Base-by-base conservation (phyloP, 1,140 invertebrate genomes). In the Lithobius niger region DNA sequence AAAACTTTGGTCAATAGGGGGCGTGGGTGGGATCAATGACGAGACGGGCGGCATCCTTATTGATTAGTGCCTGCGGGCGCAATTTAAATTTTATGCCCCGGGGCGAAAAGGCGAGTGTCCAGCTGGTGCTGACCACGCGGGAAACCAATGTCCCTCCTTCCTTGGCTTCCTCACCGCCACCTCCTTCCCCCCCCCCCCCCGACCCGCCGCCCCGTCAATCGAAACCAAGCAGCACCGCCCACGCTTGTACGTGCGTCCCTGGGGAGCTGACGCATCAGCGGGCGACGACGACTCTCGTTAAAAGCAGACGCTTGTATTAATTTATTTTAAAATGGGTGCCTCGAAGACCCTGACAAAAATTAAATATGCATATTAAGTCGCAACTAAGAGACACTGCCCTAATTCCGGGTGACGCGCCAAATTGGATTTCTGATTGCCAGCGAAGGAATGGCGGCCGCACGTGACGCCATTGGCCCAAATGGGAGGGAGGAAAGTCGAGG, bases 361-460 rank as follows among this genome's bases (percentile, higher is more conserved):
- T 50, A 50, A 50, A 50, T 50, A 50, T 50, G 48, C 48, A 50
- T 50, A 50, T 50, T 50, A 50, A 50, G 24, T 50, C 48, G 24
- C 27, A 50, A 50, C 3, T 50, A 50, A 50, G 48, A 50, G 48
- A 50, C 13, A 26, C 27, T 6, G 3, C 24, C 24, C 48, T 50
- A 50, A 50, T 50, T 50, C 48, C 13, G 13, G 48, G 48, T 50
- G 48, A 50, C 48, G 48, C 24, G 25, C 10, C 25, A 25, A 50
- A 50, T 50, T 50, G 48, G 48, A 50, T 50, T 26, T 26, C 27
- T 50, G 48, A 50, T 50, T 50, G 27, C 48, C 48, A 26, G 15
- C 44, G 19, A 15, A 36, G 15, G 44, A 47, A 47, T 21, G 19
- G 44, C 44, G 10, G 10, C 44, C 6, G 15, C 19, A 21, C 15